phyloP scores from a whole-genome alignment of 2,113 vertebrate genomes.

The Percina caprodes region DNA sequence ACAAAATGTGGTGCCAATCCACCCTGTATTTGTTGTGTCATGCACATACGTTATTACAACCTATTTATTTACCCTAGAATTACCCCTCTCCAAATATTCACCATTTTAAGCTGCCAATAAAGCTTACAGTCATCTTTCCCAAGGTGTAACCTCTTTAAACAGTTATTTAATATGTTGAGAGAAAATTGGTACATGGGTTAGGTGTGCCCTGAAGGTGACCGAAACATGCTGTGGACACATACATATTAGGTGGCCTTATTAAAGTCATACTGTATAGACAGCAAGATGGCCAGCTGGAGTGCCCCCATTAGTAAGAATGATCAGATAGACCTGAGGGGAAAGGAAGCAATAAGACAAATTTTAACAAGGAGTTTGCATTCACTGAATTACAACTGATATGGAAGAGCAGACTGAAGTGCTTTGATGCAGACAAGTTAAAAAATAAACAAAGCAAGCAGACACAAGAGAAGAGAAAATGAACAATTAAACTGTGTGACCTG shows the following conservation, averaged over 20 bases:
- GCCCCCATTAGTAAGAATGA: conserved; percentile 21
- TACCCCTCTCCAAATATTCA: too few species aligned
- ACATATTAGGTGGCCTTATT: conserved; percentile 55
- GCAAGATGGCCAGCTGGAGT: conserved; percentile 32
- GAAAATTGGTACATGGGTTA: background rate
- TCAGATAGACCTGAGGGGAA: conserved; percentile 29
- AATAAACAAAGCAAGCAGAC: background rate
- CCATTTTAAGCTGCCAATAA: too few species aligned
- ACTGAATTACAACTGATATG: conserved; percentile 2
- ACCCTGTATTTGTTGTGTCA: too few species aligned
- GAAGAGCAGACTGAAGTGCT: background rate
- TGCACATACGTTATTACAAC: too few species aligned
- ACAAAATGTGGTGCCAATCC: too few species aligned
- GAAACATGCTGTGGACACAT: conserved; percentile 34
- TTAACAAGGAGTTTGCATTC: background rate
- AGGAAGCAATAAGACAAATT: conserved; percentile 12
- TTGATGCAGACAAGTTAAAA: background rate
- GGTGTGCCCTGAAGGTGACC: conserved; percentile 22
- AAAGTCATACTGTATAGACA: conserved; percentile 11
- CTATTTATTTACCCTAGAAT: too few species aligned
- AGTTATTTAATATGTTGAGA: background rate
- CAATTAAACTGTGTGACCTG: background rate
- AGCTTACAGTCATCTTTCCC: too few species aligned
- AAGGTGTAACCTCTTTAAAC: too few species aligned
- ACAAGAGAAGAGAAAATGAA: conserved; percentile 18